Conservation (phyloP, 2,797 vertebrate genomes). For the Parauchenoglanis punctatus region DNA sequence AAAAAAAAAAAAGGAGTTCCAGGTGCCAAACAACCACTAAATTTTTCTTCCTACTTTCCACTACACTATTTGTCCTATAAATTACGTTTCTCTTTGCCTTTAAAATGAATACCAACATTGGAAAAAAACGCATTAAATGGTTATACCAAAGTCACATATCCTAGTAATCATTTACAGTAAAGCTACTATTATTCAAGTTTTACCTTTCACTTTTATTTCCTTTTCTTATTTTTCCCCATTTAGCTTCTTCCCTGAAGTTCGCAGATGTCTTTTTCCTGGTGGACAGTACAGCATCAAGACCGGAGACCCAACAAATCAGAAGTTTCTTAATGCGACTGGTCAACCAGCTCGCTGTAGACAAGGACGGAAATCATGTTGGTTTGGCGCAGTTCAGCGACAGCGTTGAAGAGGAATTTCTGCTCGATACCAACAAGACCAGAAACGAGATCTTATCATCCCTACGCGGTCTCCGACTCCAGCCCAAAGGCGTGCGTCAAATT, state of each 20-base stretch:
- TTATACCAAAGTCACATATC: background rate
- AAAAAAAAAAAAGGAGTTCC: no score
- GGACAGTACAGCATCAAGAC: conserved; percentile 64
- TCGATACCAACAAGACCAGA: conserved; percentile 72
- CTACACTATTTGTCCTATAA: background rate
- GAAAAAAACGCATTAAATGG: background rate
- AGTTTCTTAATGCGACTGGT: conserved; percentile 49
- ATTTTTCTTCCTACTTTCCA: background rate
- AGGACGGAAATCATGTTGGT: conserved; percentile 72
- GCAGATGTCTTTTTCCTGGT: conserved; percentile 83
- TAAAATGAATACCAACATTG: background rate
- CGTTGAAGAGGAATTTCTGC: conserved; percentile 72
- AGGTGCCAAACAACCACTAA: background rate
- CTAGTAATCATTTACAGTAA: background rate
- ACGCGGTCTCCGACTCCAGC: conserved; percentile 53
- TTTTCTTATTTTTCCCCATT: conserved; percentile 27
- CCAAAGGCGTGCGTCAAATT: conserved; percentile 61
- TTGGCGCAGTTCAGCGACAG: conserved; percentile 76
- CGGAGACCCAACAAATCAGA: conserved; percentile 32
- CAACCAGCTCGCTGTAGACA: conserved; percentile 71
- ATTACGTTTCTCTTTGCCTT: background rate
- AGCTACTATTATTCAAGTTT: background rate
- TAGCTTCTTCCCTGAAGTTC: conserved; percentile 73
- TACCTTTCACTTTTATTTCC: background rate
- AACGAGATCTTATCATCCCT: conserved; percentile 60